A percentile compares a stretch with the other conserved stretches of the same genome.
These are phyloP conservation scores for Leptopilina myrica DNA, from an alignment of 2,888 invertebrate genomes.

Conservation along the genomic window DNA sequence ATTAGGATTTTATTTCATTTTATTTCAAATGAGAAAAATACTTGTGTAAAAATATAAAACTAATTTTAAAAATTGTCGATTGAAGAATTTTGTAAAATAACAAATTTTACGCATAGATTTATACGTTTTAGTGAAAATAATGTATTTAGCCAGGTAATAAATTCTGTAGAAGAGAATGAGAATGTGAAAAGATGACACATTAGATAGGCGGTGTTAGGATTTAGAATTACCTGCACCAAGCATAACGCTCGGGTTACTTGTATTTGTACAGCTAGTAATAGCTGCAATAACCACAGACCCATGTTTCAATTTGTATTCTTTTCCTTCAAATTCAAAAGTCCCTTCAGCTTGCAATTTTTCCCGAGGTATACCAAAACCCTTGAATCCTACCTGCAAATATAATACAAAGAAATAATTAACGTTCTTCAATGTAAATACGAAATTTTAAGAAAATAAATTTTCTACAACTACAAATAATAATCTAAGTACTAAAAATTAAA, in stretches of 20 bases:
- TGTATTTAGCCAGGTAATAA: conserved; percentile 13
- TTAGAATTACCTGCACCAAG: conserved; percentile 88
- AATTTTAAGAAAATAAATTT: not conserved
- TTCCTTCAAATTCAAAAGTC: conserved; percentile 89
- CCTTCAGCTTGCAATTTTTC: conserved; percentile 82
- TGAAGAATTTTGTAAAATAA: not conserved
- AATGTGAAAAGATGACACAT: conserved; percentile 33
- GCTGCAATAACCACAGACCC: conserved; percentile 98
- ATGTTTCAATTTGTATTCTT: conserved; percentile 88
- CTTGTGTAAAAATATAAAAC: too few relatives aligned
- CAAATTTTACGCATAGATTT: not conserved
- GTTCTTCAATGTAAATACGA: not conserved
- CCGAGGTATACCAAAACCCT: conserved; percentile 89
- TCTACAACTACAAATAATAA: not conserved
- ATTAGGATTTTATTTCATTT: not conserved
- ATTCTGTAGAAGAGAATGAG: not conserved
- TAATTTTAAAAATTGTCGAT: not conserved
- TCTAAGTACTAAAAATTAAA: too few relatives aligned
- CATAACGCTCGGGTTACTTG: conserved; percentile 99
- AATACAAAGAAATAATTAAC: not conserved
- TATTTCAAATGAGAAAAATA: not conserved
- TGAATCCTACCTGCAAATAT: conserved; percentile 87
- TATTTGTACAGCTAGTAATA: conserved; percentile 98
- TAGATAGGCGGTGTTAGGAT: conserved; percentile 3
- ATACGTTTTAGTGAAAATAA: not conserved